These are phyloP conservation scores for Elaphurus davidianus DNA, from an alignment of 2,113 vertebrate genomes.

Conservation along the genomic window DNA sequence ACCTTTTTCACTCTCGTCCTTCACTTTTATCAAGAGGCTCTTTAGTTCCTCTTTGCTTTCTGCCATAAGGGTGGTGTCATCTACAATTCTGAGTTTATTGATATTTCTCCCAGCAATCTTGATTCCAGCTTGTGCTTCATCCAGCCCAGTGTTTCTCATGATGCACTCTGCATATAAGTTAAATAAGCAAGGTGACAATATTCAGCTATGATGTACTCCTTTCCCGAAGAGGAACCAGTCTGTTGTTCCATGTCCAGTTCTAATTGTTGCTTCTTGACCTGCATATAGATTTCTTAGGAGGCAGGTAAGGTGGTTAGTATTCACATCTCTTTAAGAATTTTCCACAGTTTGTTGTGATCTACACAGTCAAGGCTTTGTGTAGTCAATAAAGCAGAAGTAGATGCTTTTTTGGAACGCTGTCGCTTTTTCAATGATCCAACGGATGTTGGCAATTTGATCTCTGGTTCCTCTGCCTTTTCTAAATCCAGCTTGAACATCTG, in stretches of 20 bases:
- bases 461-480: background rate
- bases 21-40: background rate
- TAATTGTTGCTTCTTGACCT: background rate
- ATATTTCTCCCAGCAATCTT: background rate
- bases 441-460: background rate
- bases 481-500: background rate
- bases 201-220: background rate
- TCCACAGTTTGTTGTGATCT: background rate
- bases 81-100: background rate
- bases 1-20: background rate
- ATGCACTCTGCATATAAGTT: background rate
- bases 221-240: background rate
- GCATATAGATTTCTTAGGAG: background rate
- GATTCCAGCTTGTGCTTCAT: background rate
- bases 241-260: background rate
- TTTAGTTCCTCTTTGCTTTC: background rate
- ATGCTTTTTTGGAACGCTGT: background rate
- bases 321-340: background rate
- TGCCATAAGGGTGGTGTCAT: background rate
- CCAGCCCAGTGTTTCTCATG: background rate
- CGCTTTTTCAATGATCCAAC: accelerated
- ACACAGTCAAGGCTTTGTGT: background rate
- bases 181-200: background rate
- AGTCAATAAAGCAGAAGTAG: background rate
- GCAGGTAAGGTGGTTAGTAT: background rate